A percentile compares a stretch with the other conserved stretches of the same genome.
These are phyloP conservation scores for Paramormyrops kingsleyae DNA, from an alignment of 2,113 vertebrate species.

Conservation along the genomic window DNA sequence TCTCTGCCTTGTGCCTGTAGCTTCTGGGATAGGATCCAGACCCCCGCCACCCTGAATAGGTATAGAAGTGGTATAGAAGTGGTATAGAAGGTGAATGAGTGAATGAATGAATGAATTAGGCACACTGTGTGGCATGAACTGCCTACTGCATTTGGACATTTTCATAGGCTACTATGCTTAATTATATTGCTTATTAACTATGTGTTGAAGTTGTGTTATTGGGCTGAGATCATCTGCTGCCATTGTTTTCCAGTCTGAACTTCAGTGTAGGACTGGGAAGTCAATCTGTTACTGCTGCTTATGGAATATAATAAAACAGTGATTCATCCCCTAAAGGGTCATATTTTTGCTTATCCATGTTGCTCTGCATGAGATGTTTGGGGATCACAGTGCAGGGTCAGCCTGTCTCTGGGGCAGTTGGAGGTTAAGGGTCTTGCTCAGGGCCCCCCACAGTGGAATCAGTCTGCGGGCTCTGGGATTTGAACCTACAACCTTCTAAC, in stretches of 20 bases:
- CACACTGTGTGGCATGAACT: not conserved
- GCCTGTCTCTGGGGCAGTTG: no score
- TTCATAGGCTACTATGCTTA: not conserved
- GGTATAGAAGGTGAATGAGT: not conserved
- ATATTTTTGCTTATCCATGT: not conserved
- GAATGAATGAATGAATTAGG: not conserved
- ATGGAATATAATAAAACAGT: not conserved
- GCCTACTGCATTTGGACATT: not conserved
- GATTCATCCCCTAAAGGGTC: not conserved
- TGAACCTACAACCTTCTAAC: not conserved
- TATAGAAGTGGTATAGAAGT: not conserved
- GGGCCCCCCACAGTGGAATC: not conserved
- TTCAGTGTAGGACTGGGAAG: not conserved
- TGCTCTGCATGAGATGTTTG: not conserved
- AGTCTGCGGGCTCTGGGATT: not conserved
- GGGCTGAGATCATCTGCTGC: not conserved
- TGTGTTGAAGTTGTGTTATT: not conserved
- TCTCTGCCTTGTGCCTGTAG: not conserved
- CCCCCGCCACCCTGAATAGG: not conserved
- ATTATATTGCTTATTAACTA: not conserved
- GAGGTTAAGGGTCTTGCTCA: not conserved
- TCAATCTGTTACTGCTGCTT: not conserved
- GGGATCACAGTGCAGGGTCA: not conserved
- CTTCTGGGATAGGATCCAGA: not conserved
- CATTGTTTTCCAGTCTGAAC: not conserved